Evolutionary conservation across 2,113 vertebrate species (phyloP), one percentile per base, ranked within the genome.

Genomic region (Toxotes jaculatrix): DNA sequence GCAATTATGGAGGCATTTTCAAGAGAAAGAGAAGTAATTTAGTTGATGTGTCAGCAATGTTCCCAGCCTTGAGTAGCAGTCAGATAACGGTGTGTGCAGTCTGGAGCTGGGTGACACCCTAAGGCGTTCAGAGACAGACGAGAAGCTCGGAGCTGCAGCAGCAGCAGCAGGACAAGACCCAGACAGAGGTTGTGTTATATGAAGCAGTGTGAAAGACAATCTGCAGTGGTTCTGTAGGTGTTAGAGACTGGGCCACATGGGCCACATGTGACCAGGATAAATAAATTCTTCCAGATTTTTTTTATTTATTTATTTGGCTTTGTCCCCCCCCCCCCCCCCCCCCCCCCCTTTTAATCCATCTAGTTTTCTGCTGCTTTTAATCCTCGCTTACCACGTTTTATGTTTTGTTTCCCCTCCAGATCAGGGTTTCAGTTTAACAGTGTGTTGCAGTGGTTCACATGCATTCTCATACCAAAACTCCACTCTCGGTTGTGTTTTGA

Each of bases 131-230:
- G 77, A 68, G 42, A 55, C 45, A 16, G 42, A 12, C 4, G 57
- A 19, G 51, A 19, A 69, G 55, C 47, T 62, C 40, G 0, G 49
- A 34, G 62, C 68, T 83, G 56, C 31, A 47, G 42, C 61, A 73
- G 77, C 11, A 32, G 51, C 38, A 8, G 38, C 38, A 40, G 8
- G 38, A 40, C 9, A 8, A 12, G 64, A 71, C 64, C 7, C 75
- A 43, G 42, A 43, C 67, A 62, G 76, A 73, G 62, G 62, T 21
- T 31, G 55, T 47, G 17, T 38, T 47, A 70, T 70, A 56, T 53
- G 70, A 79, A 51, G 75, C 34, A 5, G 83, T 74, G 74, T 70
- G 64, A 75, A 23, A 78, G 77, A 77, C 77, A 62, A 42, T 67
- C 60, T 63, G 65, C 79, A 80, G 69, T 7, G 34, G 45, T 47